Base-by-base conservation (phyloP, 2,113 vertebrate genomes). In the Suricata suricatta region DNA sequence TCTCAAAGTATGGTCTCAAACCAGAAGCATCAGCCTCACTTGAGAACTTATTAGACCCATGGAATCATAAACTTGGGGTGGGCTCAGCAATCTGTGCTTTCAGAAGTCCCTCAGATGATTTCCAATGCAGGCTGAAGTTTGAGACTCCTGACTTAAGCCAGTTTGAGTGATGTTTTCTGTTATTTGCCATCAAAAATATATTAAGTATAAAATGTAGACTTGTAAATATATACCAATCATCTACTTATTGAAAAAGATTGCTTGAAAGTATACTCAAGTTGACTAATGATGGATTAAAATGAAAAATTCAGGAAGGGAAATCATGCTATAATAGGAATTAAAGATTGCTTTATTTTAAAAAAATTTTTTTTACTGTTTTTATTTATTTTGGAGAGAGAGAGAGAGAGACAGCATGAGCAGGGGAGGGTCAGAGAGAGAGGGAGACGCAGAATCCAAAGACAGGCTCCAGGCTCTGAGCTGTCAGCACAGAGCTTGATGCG, bases 241-340 rank as follows among this genome's bases (percentile, higher is more conserved):
- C 82, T 41, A 21, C 64, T 76, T 93, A 84, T 19, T 91, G 31
- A 95, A 77, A 97, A 94, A 80, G 38, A 88, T 35, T 15, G n/a
- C 11, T 63, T 83, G 63, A 92, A 95, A 96, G 29, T 96, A 92
- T 54, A 63, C 16, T 95, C 27, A n/a, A 38, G 47, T 66, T 92
- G 64, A 90, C 38, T 90, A 44, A 89, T 68, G 35, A 76, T 90
- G 63, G 88, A 66, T 90, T 79, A 76, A 93, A 93, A 68, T 54
- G 29, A 91, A 92, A 94, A 90, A 71, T 57, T 85, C 16, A 68
- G 60, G 77, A 72, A 88, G 16, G 17, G 38, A 80, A 95, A 77
- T 74, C 35, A 47, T 68, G 19, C 5, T 44, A 4, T 80, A 90
- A 47, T 16, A 54, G 27, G 52, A 90, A 15, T 86, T 16, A 4